A percentile compares a stretch with the other conserved stretches of the same genome.
Evolutionary conservation across 2,113 vertebrate species (phyloP).

Genomic region (Oreochromis niloticus): DNA sequence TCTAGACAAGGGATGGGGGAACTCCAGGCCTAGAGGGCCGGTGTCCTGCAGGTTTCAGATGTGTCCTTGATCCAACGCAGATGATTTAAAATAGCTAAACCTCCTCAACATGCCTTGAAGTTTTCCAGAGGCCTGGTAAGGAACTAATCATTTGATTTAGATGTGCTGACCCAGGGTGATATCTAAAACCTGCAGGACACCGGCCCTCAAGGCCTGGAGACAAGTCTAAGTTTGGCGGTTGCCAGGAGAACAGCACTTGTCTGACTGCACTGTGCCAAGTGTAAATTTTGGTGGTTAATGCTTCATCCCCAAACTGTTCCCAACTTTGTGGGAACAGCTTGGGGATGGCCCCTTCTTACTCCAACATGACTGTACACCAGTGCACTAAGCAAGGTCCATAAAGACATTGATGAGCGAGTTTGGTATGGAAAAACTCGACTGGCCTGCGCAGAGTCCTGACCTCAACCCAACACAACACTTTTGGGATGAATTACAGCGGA

Average conservation of each 20-base stretch:
- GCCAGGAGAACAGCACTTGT: not conserved
- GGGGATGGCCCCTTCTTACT: not conserved
- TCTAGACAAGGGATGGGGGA: not conserved
- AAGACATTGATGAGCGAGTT: not conserved
- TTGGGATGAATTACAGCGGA: not conserved
- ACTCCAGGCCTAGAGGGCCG: not conserved
- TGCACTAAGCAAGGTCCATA: not conserved
- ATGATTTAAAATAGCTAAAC: not conserved
- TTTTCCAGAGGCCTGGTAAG: not conserved
- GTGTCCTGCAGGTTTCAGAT: not conserved
- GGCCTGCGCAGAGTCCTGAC: not conserved
- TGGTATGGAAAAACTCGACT: not conserved
- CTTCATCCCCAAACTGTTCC: not conserved
- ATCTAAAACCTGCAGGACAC: not conserved
- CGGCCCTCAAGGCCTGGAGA: not conserved
- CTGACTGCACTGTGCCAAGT: not conserved
- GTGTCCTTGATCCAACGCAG: not conserved
- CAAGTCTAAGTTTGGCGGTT: not conserved
- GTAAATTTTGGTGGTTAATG: not conserved
- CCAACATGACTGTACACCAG: not conserved
- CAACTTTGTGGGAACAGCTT: not conserved
- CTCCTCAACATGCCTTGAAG: not conserved
- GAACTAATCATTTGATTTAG: not conserved
- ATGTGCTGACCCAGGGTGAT: not conserved
- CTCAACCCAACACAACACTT: not conserved